Conservation (phyloP, 2,797 vertebrate species). For the Phrynocephalus guinanensis region DNA sequence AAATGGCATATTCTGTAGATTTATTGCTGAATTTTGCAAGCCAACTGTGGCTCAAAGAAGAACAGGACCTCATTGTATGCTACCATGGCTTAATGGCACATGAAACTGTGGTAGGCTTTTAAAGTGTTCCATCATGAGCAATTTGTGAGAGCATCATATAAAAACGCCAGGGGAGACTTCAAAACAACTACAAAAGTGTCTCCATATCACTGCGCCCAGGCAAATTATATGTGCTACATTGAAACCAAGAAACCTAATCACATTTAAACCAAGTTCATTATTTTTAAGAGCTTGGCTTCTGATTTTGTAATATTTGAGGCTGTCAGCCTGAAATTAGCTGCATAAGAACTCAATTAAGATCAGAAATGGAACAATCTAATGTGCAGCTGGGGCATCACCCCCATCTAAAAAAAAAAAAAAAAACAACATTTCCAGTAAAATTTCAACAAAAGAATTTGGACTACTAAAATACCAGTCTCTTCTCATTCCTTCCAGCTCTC, state of each 20-base stretch:
- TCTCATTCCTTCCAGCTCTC: conserved; percentile 7
- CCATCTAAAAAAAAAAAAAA: conserved; percentile 12
- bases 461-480: conserved; percentile 16
- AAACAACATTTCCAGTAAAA: conserved; percentile 21
- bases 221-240: conserved; percentile 15
- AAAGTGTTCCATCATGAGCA: conserved; percentile 1
- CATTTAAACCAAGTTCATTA: conserved; percentile 26
- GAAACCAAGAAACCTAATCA: conserved; percentile 20
- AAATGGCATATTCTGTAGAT: not conserved
- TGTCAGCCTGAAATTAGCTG: conserved; percentile 23
- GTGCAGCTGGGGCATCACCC: conserved; percentile 11
- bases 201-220: not conserved
- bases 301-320: conserved; percentile 21
- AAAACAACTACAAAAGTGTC: not conserved
- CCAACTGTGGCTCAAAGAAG: not conserved
- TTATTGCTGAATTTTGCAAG: not conserved
- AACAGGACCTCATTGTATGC: not conserved
- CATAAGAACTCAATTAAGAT: conserved; percentile 41
- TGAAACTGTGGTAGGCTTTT: not conserved
- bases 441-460: not conserved
- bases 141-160: conserved; percentile 7
- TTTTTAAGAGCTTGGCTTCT: conserved; percentile 6
- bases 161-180: conserved; percentile 1
- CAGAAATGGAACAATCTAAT: conserved; percentile 1
- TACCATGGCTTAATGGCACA: not conserved